These are phyloP conservation scores for Hippocampus guttulatus DNA, from an alignment of 2,113 vertebrate genomes.

Conservation along the genomic window DNA sequence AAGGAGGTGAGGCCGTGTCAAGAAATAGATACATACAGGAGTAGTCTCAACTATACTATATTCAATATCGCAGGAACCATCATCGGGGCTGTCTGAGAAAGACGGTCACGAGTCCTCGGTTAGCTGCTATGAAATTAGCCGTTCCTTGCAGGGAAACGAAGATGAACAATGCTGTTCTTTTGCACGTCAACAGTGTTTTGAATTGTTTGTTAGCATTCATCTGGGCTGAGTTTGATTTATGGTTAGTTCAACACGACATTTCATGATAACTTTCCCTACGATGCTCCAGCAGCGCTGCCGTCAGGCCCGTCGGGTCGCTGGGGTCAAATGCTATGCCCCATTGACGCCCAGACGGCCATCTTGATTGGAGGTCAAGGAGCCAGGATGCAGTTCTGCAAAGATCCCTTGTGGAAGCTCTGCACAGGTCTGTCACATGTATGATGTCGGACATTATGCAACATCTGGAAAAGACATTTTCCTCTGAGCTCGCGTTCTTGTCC, in stretches of 20 bases:
- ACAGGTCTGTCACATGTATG: slow-evolving; percentile 54
- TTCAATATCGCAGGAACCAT: no score
- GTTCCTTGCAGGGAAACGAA: no score
- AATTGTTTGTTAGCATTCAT: no score
- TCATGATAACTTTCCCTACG: background rate
- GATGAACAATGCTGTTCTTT: no score
- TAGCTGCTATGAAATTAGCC: no score
- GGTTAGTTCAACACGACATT: no score
- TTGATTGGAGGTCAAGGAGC: slow-evolving; percentile 73
- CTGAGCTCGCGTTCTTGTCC: slow-evolving; percentile 8
- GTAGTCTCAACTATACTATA: no score
- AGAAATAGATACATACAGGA: no score
- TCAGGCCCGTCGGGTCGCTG: slow-evolving; percentile 67
- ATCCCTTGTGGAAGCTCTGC: slow-evolving; percentile 76
- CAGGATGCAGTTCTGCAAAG: slow-evolving; percentile 74
- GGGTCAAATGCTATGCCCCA: slow-evolving; percentile 71
- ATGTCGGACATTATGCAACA: background rate
- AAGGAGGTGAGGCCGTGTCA: slow-evolving; percentile 30
- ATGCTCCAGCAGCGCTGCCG: slow-evolving; percentile 33
- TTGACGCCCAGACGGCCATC: slow-evolving; percentile 72
- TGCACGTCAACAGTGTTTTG: no score
- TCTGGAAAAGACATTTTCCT: background rate
- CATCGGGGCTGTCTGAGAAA: no score
- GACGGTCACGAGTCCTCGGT: no score
- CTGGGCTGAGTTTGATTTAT: no score